A percentile compares a stretch with the other conserved stretches of the same genome.
Evolutionary conservation across 2,888 invertebrate genomes (phyloP).

Genomic region (Plutella xylostella): DNA sequence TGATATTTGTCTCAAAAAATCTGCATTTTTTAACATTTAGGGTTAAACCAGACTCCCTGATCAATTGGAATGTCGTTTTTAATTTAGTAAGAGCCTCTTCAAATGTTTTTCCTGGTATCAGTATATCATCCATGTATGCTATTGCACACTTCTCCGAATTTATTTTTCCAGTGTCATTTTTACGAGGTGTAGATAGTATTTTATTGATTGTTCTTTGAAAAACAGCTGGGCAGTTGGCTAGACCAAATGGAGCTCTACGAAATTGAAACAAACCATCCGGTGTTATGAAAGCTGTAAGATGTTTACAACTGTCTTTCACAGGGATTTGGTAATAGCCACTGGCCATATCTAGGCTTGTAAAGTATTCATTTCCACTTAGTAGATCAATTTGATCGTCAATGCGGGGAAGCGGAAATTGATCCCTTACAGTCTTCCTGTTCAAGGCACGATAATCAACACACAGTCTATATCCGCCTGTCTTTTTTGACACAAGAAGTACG

Average conservation of each 20-base stretch:
- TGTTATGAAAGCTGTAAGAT: too few species aligned
- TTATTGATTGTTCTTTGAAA: constrained; percentile 18
- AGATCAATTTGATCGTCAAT: not conserved
- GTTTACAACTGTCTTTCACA: too few species aligned
- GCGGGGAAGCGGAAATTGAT: not conserved
- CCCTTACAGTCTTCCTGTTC: not conserved
- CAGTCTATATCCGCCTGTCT: constrained; percentile 1
- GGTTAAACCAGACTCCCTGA: constrained; percentile 11
- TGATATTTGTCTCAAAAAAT: constrained; percentile 12
- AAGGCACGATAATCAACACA: constrained; percentile 6
- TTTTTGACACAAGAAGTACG: not conserved
- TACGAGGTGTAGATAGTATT: constrained; percentile 14
- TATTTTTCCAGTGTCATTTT: too few species aligned
- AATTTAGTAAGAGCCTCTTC: not conserved
- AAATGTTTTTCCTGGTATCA: not conserved
- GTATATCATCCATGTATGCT: constrained; percentile 20
- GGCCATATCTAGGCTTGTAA: too few species aligned
- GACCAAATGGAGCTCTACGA: not conserved
- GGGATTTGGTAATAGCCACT: too few species aligned
- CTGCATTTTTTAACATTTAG: constrained; percentile 16
- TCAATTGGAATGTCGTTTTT: constrained; percentile 2
- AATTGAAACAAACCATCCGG: too few species aligned
- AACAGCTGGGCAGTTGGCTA: not conserved
- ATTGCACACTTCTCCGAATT: too few species aligned
- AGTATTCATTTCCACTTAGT: not conserved